These are phyloP conservation scores for Ptychodera flava DNA, from an alignment of 35 echinoderm and acorn worm genomes.

Conservation along the genomic window DNA sequence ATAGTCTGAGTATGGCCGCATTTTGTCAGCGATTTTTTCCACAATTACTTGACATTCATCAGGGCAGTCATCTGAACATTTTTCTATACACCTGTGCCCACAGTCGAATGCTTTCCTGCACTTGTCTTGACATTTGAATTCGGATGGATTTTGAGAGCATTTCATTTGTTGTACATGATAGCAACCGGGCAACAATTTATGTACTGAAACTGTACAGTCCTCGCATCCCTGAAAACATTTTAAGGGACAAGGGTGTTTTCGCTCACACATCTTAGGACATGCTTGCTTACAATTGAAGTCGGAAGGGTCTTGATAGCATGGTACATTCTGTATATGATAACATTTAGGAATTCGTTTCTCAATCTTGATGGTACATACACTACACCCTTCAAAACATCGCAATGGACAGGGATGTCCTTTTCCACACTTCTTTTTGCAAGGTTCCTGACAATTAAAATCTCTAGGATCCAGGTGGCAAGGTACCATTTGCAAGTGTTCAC, in stretches of 20 bases:
- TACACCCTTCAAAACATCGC: constrained; percentile 27
- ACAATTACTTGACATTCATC: too few species aligned
- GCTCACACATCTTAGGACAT: not conserved
- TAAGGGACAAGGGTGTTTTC: not conserved
- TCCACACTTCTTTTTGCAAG: not conserved
- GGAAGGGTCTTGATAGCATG: not conserved
- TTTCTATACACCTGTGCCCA: not conserved
- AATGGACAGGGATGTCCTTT: constrained; percentile 23
- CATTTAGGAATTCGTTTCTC: not conserved
- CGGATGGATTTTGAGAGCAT: not conserved
- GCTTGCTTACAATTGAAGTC: not conserved
- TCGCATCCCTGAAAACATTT: not conserved
- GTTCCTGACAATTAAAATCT: not conserved
- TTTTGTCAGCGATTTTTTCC: too few species aligned
- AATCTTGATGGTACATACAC: constrained; percentile 7
- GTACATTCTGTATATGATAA: not conserved
- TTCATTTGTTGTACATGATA: not conserved
- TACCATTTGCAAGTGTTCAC: constrained; percentile 10
- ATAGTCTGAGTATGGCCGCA: not conserved
- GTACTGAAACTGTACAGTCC: not conserved
- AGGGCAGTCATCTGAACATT: not conserved
- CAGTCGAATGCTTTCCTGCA: not conserved
- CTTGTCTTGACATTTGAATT: not conserved
- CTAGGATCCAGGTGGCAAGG: not conserved
- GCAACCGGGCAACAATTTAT: not conserved